A percentile compares a stretch with the other conserved stretches of the same genome.
Evolutionary conservation across 2,113 vertebrate species (phyloP).

Genomic region (Heptranchias perlo): DNA sequence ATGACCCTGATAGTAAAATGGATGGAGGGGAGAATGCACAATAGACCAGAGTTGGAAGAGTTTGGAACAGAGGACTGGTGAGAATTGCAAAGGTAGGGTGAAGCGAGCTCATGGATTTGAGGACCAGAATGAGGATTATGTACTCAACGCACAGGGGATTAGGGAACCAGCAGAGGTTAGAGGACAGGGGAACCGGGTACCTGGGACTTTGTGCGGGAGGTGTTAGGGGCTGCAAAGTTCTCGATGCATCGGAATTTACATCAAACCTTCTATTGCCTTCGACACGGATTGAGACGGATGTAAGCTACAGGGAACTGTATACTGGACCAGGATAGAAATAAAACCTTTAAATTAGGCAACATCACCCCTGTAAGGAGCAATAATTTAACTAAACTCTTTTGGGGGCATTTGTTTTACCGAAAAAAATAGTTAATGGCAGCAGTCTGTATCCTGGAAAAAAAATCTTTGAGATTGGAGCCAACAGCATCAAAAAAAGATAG

Average conservation of each 20-base stretch:
- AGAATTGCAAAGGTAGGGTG: not conserved
- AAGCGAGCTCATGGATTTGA: not conserved
- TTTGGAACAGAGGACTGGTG: not conserved
- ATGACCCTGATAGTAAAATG: not conserved
- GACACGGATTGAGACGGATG: not conserved
- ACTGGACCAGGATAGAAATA: not conserved
- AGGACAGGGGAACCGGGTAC: not conserved
- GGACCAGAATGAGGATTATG: not conserved
- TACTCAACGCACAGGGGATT: not conserved
- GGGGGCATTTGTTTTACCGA: not conserved
- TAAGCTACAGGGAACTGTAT: not conserved
- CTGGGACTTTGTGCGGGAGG: not conserved
- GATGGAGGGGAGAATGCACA: not conserved
- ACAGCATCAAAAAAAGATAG: not conserved
- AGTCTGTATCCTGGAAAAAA: not conserved
- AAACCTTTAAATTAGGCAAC: not conserved
- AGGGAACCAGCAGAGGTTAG: not conserved
- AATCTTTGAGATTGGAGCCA: not conserved
- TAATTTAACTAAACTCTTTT: not conserved
- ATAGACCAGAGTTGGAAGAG: not conserved
- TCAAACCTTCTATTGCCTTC: not conserved
- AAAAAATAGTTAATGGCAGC: not conserved
- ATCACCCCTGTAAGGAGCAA: not conserved
- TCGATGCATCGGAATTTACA: not conserved
- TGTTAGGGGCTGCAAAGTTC: not conserved